Evolutionary conservation across 2,888 invertebrate species (phyloP).

Genomic region (Cryptocephalus moraei): DNA sequence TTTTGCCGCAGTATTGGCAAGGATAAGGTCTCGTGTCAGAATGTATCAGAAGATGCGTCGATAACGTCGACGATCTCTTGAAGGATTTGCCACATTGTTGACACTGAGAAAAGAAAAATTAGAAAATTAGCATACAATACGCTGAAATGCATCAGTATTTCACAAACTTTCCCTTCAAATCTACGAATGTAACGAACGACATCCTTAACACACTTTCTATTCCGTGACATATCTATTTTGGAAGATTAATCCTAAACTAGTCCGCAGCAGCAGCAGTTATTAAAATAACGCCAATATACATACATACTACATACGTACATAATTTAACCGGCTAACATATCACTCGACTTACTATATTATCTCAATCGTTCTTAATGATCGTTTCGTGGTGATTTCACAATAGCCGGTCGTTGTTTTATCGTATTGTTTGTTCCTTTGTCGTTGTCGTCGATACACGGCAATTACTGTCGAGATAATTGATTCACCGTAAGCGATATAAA

Average conservation of each 20-base stretch:
- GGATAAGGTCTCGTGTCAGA: constrained; percentile 95
- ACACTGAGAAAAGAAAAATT: constrained; percentile 42
- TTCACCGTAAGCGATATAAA: constrained; percentile 14
- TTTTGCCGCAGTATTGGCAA: constrained; percentile 95
- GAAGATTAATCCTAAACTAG: too few relatives aligned
- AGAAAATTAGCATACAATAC: background rate
- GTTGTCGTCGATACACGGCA: constrained; percentile 3
- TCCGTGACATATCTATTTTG: too few relatives aligned
- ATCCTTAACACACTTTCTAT: too few relatives aligned
- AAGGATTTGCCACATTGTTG: constrained; percentile 96
- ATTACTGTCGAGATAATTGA: constrained; percentile 12
- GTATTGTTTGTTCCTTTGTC: background rate
- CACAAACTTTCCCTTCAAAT: too few relatives aligned
- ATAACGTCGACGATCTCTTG: constrained; percentile 91
- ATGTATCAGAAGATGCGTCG: constrained; percentile 95
- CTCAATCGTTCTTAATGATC: too few relatives aligned
- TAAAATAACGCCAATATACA: too few relatives aligned
- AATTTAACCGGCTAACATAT: background rate
- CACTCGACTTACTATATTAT: background rate
- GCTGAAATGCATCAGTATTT: background rate
- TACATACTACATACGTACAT: too few relatives aligned
- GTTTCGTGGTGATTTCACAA: too few relatives aligned
- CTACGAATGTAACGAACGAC: too few relatives aligned
- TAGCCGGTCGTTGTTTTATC: background rate
- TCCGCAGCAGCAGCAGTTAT: too few relatives aligned